phyloP scores from a whole-genome alignment of 2,797 vertebrate species.

The Gambelia wislizenii region DNA sequence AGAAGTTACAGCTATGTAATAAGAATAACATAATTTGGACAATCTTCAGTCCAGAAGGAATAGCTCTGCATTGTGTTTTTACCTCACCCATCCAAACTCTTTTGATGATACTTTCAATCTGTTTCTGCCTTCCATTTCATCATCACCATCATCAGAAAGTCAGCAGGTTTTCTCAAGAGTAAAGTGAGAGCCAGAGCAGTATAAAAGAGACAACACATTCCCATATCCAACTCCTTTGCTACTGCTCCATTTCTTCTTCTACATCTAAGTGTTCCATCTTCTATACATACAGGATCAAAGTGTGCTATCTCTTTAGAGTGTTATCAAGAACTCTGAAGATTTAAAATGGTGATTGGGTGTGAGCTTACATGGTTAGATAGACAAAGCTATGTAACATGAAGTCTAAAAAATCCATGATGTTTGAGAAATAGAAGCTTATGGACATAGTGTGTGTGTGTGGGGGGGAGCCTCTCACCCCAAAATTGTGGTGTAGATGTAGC shows the following conservation, averaged over 20 bases:
- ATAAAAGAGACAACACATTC: no score
- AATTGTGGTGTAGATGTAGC: no score
- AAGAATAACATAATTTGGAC: no score
- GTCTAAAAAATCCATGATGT: neutral
- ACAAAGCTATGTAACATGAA: neutral
- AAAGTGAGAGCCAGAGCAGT: no score
- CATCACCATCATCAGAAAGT: no score
- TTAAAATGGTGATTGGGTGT: neutral
- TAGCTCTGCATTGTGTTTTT: neutral
- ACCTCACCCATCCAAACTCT: neutral
- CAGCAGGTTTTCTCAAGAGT: no score
- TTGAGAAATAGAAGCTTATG: no score
- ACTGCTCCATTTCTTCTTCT: neutral
- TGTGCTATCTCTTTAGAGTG: neutral
- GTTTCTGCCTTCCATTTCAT: neutral
- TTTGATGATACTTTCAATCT: neutral
- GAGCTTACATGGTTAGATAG: neutral
- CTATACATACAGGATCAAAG: neutral
- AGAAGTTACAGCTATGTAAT: neutral
- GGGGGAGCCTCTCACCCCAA: no score
- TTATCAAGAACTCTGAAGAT: neutral
- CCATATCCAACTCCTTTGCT: no score
- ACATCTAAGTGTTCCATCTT: neutral
- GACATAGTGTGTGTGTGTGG: no score
- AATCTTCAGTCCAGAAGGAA: neutral